These are phyloP conservation scores for Drosophila rellima DNA, from an alignment of 2,888 invertebrate species.

Conservation along the genomic window DNA sequence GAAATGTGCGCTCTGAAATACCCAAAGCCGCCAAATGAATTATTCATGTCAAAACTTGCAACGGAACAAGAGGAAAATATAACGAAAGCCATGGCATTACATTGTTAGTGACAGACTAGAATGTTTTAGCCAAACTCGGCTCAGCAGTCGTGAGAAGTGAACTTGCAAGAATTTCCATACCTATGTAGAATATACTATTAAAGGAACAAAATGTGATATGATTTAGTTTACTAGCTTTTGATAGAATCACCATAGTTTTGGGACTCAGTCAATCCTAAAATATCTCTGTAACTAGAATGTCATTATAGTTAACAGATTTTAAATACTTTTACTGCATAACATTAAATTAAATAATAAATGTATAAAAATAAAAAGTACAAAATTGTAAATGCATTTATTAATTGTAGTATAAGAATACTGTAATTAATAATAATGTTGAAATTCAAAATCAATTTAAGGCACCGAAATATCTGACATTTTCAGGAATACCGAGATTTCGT, in stretches of 20 bases:
- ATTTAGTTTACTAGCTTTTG: not conserved
- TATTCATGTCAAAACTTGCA: constrained; percentile 58
- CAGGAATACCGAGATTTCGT: too few relatives aligned
- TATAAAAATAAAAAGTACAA: too few relatives aligned
- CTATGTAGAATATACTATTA: not conserved
- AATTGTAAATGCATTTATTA: too few relatives aligned
- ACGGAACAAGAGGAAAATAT: constrained; percentile 17
- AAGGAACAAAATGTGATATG: not conserved
- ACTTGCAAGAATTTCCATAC: constrained; percentile 1
- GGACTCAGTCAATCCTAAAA: not conserved
- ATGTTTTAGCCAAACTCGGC: constrained; percentile 1
- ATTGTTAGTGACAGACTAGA: constrained; percentile 5
- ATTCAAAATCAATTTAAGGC: too few relatives aligned
- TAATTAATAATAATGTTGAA: too few relatives aligned
- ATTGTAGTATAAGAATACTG: too few relatives aligned
- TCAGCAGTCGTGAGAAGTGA: not conserved
- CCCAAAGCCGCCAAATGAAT: constrained; percentile 66
- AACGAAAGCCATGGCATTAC: constrained; percentile 13
- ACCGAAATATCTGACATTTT: too few relatives aligned
- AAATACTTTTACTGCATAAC: too few relatives aligned
- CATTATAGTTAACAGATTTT: too few relatives aligned
- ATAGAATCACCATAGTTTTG: too few relatives aligned
- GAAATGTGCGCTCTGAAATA: constrained; percentile 47
- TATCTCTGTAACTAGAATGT: too few relatives aligned
- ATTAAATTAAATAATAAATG: too few relatives aligned